Conservation (phyloP, 2,113 vertebrate genomes). For the Kryptolebias marmoratus region DNA sequence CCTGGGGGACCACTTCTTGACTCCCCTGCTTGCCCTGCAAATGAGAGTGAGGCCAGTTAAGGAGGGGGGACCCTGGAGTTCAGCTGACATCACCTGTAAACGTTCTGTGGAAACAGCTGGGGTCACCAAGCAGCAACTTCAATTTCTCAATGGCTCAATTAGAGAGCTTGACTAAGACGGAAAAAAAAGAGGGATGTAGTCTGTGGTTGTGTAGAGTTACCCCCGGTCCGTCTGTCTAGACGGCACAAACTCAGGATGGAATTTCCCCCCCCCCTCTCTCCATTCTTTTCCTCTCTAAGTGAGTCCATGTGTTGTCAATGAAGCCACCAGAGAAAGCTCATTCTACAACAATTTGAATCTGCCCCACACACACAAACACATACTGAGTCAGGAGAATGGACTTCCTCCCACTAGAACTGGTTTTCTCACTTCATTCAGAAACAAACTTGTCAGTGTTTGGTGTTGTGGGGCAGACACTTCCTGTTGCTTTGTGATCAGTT, state of each 20-base stretch:
- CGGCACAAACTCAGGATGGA: slow-evolving; percentile 78
- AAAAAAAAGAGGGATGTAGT: slow-evolving; percentile 45
- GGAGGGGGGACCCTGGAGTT: slow-evolving; percentile 2
- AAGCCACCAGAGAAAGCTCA: slow-evolving; percentile 78
- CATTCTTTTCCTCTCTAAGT: slow-evolving; percentile 62
- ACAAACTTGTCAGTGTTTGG: slow-evolving; percentile 71
- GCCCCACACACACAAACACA: slow-evolving; percentile 24
- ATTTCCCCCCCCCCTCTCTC: slow-evolving; percentile 60
- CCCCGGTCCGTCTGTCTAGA: slow-evolving; percentile 81
- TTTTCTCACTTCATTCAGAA: slow-evolving; percentile 79
- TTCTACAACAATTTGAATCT: slow-evolving; percentile 70
- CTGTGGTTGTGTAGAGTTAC: slow-evolving; percentile 47
- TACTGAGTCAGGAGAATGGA: slow-evolving; percentile 78
- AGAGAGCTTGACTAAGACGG: slow-evolving; percentile 63
- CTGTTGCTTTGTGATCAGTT: slow-evolving; percentile 55
- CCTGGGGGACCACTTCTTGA: slow-evolving; percentile 92
- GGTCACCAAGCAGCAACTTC: slow-evolving; percentile 69
- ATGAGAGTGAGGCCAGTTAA: slow-evolving; percentile 12
- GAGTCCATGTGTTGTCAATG: slow-evolving; percentile 83
- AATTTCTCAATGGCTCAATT: slow-evolving; percentile 78
- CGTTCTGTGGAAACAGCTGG: slow-evolving; percentile 50
- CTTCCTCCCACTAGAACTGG: slow-evolving; percentile 72
- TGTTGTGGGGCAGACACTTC: slow-evolving; percentile 60
- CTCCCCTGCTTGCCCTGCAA: slow-evolving; percentile 90
- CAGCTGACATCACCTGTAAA: slow-evolving; percentile 67